Evolutionary conservation across 64 coral and sea anemone species (phyloP).

Genomic region (Stylophora pistillata): DNA sequence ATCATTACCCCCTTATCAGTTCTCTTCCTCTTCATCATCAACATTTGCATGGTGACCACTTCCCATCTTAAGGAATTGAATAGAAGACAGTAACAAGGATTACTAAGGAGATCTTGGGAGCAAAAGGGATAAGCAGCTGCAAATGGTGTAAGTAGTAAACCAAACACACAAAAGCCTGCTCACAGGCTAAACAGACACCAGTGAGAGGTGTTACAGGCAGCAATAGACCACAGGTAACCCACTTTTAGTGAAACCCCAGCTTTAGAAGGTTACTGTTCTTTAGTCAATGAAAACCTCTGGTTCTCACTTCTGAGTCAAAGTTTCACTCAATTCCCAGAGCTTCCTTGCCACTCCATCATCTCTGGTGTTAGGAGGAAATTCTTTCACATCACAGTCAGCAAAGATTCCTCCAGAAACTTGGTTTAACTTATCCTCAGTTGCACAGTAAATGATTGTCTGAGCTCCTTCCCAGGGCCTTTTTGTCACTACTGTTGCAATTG

Average conservation of each 20-base stretch:
- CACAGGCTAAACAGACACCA: no score
- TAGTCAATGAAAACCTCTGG: not conserved
- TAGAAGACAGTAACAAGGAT: no score
- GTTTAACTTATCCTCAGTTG: constrained; percentile 76
- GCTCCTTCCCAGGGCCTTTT: constrained; percentile 89
- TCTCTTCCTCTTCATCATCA: no score
- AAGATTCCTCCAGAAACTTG: constrained; percentile 81
- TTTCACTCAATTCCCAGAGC: constrained; percentile 94
- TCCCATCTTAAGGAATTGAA: no score
- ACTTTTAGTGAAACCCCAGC: not conserved
- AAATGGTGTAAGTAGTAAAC: no score
- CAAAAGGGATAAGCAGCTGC: no score
- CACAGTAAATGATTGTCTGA: constrained; percentile 90
- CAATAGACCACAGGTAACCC: no score
- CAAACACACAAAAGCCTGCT: no score
- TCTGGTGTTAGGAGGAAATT: constrained; percentile 65
- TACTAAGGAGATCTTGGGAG: no score
- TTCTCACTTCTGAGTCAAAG: constrained; percentile 25
- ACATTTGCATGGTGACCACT: no score
- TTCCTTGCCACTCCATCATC: constrained; percentile 97
- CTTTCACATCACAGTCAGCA: constrained; percentile 68
- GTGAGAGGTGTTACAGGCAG: no score
- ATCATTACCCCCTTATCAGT: no score
- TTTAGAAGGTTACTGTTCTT: not conserved
- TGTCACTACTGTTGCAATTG: constrained; percentile 65